These are phyloP conservation scores for Apamea anceps DNA, from an alignment of 2,888 invertebrate species.

Conservation along the genomic window DNA sequence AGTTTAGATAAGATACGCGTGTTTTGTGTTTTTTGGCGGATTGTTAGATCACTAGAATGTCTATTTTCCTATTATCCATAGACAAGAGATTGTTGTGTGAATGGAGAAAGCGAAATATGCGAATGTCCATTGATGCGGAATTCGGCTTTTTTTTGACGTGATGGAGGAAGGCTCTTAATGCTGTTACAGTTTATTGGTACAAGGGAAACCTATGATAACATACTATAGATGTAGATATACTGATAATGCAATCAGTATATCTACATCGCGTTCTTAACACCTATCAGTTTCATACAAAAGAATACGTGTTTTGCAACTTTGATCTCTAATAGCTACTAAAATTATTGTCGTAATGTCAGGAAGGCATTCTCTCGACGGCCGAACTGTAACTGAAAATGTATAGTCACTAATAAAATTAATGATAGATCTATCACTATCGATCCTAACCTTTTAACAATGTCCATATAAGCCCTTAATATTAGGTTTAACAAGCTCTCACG, in stretches of 20 bases:
- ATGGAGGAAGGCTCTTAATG: background rate
- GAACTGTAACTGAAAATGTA: no score
- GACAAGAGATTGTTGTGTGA: background rate
- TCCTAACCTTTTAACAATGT: no score
- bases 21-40: conserved; percentile 38
- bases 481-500: no score
- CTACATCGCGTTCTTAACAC: background rate
- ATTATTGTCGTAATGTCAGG: background rate
- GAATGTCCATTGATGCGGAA: background rate
- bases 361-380: no score
- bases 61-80: conserved; percentile 18
- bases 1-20: conserved; percentile 43
- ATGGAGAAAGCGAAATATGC: conserved; percentile 3
- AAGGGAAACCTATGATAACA: background rate
- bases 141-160: background rate
- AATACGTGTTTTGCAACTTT: background rate
- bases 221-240: background rate
- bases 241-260: no score
- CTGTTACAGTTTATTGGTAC: background rate
- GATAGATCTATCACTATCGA: no score
- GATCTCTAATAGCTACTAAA: background rate
- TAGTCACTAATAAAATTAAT: no score
- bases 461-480: background rate
- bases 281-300: background rate
- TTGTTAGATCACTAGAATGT: conserved; percentile 32